Conservation (phyloP, 2,113 vertebrate species). For the Phalacrocorax carbo region DNA sequence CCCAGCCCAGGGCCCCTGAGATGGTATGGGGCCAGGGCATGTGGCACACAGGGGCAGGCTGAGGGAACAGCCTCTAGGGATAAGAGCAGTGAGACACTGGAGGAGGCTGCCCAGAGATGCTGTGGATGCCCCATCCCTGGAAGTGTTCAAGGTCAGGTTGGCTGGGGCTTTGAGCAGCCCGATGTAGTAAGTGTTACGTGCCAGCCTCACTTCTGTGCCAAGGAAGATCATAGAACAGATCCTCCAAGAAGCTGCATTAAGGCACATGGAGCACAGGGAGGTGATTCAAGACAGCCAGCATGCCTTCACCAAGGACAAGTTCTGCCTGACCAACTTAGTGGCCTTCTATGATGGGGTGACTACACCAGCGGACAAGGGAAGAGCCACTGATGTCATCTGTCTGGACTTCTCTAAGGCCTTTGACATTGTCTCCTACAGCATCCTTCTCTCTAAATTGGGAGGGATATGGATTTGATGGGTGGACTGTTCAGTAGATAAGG, state of each 20-base stretch:
- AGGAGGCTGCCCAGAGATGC: background rate
- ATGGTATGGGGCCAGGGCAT: background rate
- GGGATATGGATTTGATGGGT: background rate
- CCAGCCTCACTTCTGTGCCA: background rate
- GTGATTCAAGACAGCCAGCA: background rate
- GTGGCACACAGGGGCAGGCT: background rate
- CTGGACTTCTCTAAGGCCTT: background rate
- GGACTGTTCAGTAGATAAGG: background rate
- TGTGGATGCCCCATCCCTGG: background rate
- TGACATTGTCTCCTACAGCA: background rate
- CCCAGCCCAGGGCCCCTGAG: background rate
- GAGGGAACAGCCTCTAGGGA: background rate
- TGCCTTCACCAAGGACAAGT: background rate
- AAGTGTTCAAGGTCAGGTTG: background rate
- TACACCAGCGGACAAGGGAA: too few species aligned
- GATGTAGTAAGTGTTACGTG: background rate
- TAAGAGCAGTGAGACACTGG: background rate
- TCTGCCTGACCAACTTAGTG: background rate
- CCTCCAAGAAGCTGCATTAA: background rate
- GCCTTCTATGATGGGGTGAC: too few species aligned
- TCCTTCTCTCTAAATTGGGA: background rate
- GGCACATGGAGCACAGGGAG: background rate
- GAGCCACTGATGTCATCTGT: background rate
- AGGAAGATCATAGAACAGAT: background rate
- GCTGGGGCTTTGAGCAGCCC: background rate